Evolutionary conservation across 2,797 vertebrate genomes (phyloP).

Genomic region (Tragelaphus oryx): DNA sequence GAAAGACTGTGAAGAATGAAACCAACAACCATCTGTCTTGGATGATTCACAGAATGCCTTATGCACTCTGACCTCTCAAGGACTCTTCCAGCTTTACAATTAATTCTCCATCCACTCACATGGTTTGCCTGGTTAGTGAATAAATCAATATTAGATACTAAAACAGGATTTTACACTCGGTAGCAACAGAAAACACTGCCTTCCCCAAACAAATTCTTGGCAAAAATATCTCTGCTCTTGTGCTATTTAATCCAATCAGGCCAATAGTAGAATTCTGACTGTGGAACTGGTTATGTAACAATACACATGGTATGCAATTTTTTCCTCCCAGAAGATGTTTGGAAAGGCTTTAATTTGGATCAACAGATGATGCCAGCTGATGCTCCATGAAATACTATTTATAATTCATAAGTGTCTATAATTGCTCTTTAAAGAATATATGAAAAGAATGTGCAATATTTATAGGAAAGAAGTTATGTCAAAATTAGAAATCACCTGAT

Average conservation of each 20-base stretch:
- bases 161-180: constrained; percentile 38
- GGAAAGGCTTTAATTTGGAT: constrained; percentile 71
- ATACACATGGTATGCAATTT: constrained; percentile 48
- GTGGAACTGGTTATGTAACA: constrained; percentile 57
- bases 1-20: constrained; percentile 36
- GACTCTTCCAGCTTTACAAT: neutral
- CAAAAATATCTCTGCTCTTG: constrained; percentile 39
- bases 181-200: constrained; percentile 42
- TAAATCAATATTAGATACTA: constrained; percentile 12
- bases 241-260: constrained; percentile 42
- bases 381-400: constrained; percentile 67
- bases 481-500: constrained; percentile 68
- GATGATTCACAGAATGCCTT: neutral
- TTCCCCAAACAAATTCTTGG: constrained; percentile 45
- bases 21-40: neutral
- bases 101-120: neutral
- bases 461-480: constrained; percentile 50
- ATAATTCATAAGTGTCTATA: constrained; percentile 70
- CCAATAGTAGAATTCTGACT: constrained; percentile 51
- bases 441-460: constrained; percentile 67
- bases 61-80: neutral
- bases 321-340: constrained; percentile 63
- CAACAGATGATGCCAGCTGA: constrained; percentile 67
- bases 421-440: constrained; percentile 56
- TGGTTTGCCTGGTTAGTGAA: constrained; percentile 9